Base-by-base conservation (phyloP, 2,113 vertebrate species). In the Ranitomeya variabilis region DNA sequence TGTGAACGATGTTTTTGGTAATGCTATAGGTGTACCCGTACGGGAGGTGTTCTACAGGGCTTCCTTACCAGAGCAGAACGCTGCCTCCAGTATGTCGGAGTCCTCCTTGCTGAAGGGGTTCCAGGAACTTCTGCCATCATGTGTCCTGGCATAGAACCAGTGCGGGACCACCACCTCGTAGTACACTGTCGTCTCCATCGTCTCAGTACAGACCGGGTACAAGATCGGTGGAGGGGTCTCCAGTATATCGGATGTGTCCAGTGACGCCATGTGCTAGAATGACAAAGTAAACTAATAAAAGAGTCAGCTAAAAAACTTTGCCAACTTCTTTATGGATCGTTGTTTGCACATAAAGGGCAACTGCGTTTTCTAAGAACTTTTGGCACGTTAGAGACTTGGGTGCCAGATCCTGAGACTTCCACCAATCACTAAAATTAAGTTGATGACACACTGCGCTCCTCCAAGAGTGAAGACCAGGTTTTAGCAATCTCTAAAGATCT, bases 81-180 rank as follows among this genome's bases (percentile, higher is more conserved):
- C 95, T 57, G 91, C 93, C 89, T 99, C 97, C 88, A 99, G 95
- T 54, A 93, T 93, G 80, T 95, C 94, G 1, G 98, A 98, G 91
- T 99, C 98, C 89, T 97, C 95, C 31, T 86, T 89, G 91, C 97
- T 98, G 94, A 98, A 98, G 5, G 98, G 97, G 51, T 95, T 90
- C 98, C 98, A 99, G 0, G 93, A 93, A 82, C 95, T 95, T 26
- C 90, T 93, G 82, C 92, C 88, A 78, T 96, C 96, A 45, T 93
- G 90, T 37, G 90, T 92, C 90, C 92, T 95, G 94, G 96, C 95
- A 91, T 95, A 96, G 90, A 98, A 99, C 98, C 98, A 99, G 91
- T 99, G 97, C 59, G 97, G 96, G 74, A 89, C 94, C 52, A 99
- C 96, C 0, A 95, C 91, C 71, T 95, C 95, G 80, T 98, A 99